phyloP scores from a whole-genome alignment of 2,113 vertebrate genomes.

The Eulemur rufifrons region DNA sequence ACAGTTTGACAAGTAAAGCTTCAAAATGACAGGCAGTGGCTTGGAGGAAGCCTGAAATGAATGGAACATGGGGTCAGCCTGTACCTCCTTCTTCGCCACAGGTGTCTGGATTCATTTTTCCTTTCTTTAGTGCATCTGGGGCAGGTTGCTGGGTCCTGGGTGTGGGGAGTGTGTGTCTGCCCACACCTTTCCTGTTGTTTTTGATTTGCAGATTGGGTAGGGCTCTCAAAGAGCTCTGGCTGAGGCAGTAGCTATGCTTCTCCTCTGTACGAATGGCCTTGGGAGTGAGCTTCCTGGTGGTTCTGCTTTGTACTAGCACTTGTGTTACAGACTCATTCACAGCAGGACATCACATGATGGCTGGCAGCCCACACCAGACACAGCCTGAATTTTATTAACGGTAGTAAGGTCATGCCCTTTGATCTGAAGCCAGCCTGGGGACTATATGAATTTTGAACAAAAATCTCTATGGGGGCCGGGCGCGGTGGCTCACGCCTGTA shows the following conservation, averaged over 20 bases:
- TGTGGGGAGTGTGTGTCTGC: background rate
- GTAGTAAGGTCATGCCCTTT: constrained; percentile 29
- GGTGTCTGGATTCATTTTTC: constrained; percentile 35
- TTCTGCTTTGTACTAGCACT: background rate
- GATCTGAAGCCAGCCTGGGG: background rate
- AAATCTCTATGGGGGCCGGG: no score
- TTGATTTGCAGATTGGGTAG: background rate
- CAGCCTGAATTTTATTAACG: background rate
- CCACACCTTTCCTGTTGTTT: constrained; percentile 44
- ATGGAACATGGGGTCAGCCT: background rate
- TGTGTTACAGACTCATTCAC: background rate
- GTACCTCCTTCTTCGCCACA: background rate
- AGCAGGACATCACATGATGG: background rate
- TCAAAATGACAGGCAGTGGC: background rate
- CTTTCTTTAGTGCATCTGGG: background rate
- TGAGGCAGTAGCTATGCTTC: background rate
- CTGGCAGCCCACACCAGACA: background rate
- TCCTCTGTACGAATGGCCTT: background rate
- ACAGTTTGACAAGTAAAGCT: background rate
- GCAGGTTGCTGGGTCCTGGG: background rate
- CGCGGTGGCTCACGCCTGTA: no score
- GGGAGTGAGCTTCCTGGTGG: background rate
- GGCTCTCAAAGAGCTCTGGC: background rate
- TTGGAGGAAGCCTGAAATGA: constrained; percentile 34
- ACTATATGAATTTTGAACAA: constrained; percentile 33